Percentiles rank a stretch among this genome's conserved stretches.
These are phyloP conservation scores for Bufotes viridis DNA, from an alignment of 2,797 vertebrate genomes.

Conservation along the genomic window DNA sequence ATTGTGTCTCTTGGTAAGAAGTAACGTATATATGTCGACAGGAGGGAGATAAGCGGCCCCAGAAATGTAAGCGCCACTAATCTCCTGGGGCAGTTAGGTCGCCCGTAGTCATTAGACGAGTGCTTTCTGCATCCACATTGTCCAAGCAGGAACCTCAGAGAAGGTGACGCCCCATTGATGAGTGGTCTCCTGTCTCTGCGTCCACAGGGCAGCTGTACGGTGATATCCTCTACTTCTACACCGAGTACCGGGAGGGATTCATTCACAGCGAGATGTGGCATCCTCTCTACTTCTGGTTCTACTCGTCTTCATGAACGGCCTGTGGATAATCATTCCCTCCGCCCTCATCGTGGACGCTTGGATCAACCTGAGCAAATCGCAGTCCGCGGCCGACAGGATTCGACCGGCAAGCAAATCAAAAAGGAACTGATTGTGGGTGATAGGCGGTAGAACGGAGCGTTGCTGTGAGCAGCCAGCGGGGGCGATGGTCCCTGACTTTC, in stretches of 20 bases:
- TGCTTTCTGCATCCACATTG: too few species aligned
- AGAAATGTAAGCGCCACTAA: too few species aligned
- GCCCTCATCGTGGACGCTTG: conserved; percentile 81
- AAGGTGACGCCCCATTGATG: neutral
- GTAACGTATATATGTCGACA: neutral
- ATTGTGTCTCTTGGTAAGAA: conserved; percentile 85
- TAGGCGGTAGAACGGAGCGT: neutral
- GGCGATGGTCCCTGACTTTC: neutral
- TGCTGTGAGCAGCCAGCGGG: neutral
- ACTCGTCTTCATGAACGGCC: conserved; percentile 85
- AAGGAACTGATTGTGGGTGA: conserved; percentile 58
- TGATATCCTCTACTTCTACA: conserved; percentile 87
- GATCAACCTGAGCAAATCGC: conserved; percentile 77
- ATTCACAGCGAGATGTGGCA: conserved; percentile 84
- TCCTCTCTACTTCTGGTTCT: conserved; percentile 93
- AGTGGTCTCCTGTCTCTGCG: conserved; percentile 3
- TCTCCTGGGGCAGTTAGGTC: too few species aligned
- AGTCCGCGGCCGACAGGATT: conserved; percentile 71
- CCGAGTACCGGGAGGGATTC: conserved; percentile 83
- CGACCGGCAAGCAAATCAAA: conserved; percentile 63
- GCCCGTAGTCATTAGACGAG: neutral
- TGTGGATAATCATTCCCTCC: conserved; percentile 85
- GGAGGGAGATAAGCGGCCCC: too few species aligned
- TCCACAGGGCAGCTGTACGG: conserved; percentile 88
- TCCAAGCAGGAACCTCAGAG: too few species aligned